phyloP scores from a whole-genome alignment of 2,113 vertebrate genomes.

The Pheucticus melanocephalus region DNA sequence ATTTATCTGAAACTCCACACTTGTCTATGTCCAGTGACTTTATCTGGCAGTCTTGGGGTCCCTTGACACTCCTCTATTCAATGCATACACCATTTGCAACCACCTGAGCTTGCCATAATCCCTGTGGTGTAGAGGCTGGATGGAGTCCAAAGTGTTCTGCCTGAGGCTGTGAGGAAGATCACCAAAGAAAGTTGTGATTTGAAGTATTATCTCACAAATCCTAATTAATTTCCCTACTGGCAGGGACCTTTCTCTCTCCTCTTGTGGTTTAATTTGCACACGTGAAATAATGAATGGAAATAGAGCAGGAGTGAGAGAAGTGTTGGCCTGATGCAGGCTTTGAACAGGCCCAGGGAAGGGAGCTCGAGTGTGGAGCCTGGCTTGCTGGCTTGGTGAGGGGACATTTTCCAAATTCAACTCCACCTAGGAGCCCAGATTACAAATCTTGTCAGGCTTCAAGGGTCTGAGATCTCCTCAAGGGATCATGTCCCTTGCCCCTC shows the following conservation, averaged over 20 bases:
- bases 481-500: background rate
- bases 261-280: slow-evolving; percentile 41
- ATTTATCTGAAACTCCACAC: background rate
- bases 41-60: background rate
- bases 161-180: background rate
- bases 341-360: background rate
- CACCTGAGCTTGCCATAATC: background rate
- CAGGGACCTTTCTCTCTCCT: background rate
- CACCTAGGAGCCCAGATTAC: background rate
- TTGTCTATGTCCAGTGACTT: background rate
- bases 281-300: slow-evolving; percentile 47
- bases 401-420: background rate
- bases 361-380: background rate
- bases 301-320: background rate
- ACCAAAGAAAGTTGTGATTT: slow-evolving; percentile 25
- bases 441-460: background rate
- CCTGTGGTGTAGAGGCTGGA: background rate
- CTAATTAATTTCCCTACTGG: slow-evolving; percentile 41
- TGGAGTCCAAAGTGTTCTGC: slow-evolving; percentile 5
- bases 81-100: background rate
- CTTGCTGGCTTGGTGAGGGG: background rate
- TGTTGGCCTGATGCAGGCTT: background rate
- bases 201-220: slow-evolving; percentile 21
- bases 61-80: background rate
- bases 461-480: background rate